A percentile compares a stretch with the other conserved stretches of the same genome.
phyloP scores from a whole-genome alignment of 2,888 invertebrate species.

The Drosophila longiperda region DNA sequence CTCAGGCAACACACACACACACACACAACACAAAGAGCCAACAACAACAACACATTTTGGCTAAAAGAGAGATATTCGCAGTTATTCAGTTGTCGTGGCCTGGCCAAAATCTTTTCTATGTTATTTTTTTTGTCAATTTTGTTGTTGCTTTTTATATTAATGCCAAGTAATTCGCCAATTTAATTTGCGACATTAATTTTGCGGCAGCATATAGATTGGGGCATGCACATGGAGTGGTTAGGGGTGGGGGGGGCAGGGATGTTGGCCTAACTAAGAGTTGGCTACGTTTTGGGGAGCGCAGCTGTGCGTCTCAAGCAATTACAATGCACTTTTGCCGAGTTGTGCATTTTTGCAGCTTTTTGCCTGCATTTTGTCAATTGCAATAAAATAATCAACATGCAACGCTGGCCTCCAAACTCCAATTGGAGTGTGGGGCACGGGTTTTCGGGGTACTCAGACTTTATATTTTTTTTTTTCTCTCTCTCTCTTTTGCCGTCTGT shows the following conservation, averaged over 20 bases:
- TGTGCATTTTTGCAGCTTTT: conserved; percentile 44
- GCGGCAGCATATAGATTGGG: conserved; percentile 10
- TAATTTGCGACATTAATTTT: conserved; percentile 70
- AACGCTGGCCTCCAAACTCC: conserved; percentile 40
- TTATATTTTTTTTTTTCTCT: conserved; percentile 39
- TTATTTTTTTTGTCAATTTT: conserved; percentile 3
- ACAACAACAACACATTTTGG: background rate
- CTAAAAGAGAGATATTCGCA: conserved; percentile 1
- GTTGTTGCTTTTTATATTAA: conserved; percentile 47
- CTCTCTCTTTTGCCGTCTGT: conserved; percentile 36
- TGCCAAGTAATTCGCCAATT: conserved; percentile 67
- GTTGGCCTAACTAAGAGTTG: conserved; percentile 18
- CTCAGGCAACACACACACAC: conserved; percentile 4
- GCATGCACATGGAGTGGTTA: background rate
- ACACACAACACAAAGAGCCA: background rate
- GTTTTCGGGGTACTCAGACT: conserved; percentile 17
- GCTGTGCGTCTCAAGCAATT: conserved; percentile 67
- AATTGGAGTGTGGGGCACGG: background rate
- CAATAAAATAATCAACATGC: conserved; percentile 81
- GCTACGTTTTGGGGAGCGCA: conserved; percentile 58
- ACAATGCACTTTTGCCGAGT: conserved; percentile 62
- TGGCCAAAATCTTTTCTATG: conserved; percentile 26
- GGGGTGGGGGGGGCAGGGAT: background rate
- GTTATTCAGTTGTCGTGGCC: conserved; percentile 21
- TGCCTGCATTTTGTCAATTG: conserved; percentile 73